Evolutionary conservation across 2,888 invertebrate species (phyloP).

Genomic region (Carcina quercana): DNA sequence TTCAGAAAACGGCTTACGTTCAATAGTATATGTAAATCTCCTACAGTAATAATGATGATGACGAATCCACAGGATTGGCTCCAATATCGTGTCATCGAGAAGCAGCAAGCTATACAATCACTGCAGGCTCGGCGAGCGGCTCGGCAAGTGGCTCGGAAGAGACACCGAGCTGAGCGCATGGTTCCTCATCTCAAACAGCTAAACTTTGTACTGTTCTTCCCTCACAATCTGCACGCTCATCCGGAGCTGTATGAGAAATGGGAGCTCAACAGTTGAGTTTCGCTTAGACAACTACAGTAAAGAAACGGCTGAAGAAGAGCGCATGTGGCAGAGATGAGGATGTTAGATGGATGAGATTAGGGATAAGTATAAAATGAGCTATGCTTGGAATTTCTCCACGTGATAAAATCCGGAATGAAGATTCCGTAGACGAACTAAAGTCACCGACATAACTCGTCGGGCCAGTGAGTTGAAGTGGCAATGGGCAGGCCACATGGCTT

Average conservation of each 20-base stretch:
- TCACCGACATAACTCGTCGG: too few relatives aligned
- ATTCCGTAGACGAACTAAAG: too few relatives aligned
- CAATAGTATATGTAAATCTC: too few relatives aligned
- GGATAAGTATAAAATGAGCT: too few relatives aligned
- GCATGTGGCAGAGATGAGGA: background rate
- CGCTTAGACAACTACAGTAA: background rate
- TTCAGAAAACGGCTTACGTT: too few relatives aligned
- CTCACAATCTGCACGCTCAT: constrained; percentile 49
- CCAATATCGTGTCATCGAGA: constrained; percentile 22
- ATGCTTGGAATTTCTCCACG: too few relatives aligned
- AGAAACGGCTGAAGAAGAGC: background rate
- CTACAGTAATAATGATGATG: too few relatives aligned
- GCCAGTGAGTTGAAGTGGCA: too few relatives aligned
- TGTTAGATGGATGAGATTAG: background rate
- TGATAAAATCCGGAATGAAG: too few relatives aligned
- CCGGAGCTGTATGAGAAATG: constrained; percentile 58
- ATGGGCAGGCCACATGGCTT: too few relatives aligned
- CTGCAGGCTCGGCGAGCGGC: constrained; percentile 19
- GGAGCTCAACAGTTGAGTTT: constrained; percentile 47
- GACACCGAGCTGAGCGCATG: constrained; percentile 52
- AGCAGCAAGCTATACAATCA: constrained; percentile 19
- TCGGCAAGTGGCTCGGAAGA: constrained; percentile 49
- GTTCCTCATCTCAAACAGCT: constrained; percentile 37
- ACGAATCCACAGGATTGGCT: constrained; percentile 53
- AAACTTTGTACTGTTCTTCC: constrained; percentile 61